Percentiles rank a stretch among this genome's conserved stretches.
phyloP scores from a whole-genome alignment of 2,113 vertebrate species.

The Triplophysa rosa region DNA sequence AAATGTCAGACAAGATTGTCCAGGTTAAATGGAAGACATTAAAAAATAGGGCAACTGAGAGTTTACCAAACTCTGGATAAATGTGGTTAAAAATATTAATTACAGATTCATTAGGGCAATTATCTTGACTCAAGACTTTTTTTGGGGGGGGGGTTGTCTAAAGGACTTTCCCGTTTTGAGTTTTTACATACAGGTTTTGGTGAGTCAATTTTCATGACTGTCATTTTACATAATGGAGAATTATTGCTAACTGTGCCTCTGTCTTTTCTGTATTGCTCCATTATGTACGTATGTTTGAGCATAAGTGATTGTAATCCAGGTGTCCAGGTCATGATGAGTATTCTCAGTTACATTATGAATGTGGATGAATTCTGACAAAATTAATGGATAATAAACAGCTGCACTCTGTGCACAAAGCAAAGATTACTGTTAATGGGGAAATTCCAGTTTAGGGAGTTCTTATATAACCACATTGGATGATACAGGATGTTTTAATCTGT shows the following conservation, averaged over 20 bases:
- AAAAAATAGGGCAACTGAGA: not conserved
- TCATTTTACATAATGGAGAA: not conserved
- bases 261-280: constrained; percentile 7
- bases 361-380: not conserved
- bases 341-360: not conserved
- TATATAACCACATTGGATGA: not conserved
- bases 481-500: not conserved
- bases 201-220: not conserved
- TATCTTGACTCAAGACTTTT: not conserved
- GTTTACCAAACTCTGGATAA: not conserved
- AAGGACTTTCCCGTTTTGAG: not conserved
- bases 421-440: not conserved
- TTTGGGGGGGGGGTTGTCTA: not conserved
- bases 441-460: not conserved
- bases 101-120: not conserved
- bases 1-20: not conserved
- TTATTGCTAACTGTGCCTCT: not conserved
- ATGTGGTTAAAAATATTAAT: not conserved
- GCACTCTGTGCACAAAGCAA: not conserved
- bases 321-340: not conserved
- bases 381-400: constrained; percentile 1
- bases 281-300: not conserved
- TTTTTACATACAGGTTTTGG: not conserved
- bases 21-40: not conserved
- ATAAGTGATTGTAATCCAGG: not conserved